Percentiles rank a stretch among this genome's conserved stretches.
Evolutionary conservation across 53 echinoderm and acorn worm species (phyloP).

Genomic region (Antedon mediterranea): DNA sequence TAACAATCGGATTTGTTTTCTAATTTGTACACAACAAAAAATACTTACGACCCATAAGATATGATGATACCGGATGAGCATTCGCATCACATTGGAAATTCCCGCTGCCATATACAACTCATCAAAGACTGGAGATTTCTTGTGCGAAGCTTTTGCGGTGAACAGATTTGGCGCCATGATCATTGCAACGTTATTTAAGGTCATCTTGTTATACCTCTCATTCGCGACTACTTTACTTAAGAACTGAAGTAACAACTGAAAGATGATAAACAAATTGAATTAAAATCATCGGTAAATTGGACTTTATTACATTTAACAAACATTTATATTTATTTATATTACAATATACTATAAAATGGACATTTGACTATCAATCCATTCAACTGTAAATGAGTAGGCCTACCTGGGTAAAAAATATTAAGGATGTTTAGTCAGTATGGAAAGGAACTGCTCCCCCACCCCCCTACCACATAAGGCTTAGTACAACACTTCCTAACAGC

Average conservation of each 20-base stretch:
- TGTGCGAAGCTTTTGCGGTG: constrained; percentile 43
- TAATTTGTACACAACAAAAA: background rate
- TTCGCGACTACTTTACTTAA: constrained; percentile 56
- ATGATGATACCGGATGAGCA: constrained; percentile 87
- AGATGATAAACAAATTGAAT: background rate
- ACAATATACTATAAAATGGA: too few relatives aligned
- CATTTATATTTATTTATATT: too few relatives aligned
- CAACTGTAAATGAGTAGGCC: too few relatives aligned
- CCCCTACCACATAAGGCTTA: too few relatives aligned
- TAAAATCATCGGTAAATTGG: too few relatives aligned
- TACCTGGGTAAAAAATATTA: too few relatives aligned
- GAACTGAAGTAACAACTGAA: constrained; percentile 68
- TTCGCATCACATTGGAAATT: constrained; percentile 86
- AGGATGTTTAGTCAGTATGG: too few relatives aligned
- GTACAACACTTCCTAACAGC: too few relatives aligned
- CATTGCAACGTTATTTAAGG: constrained; percentile 96
- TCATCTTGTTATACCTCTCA: constrained; percentile 82
- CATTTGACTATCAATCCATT: too few relatives aligned
- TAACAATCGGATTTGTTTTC: too few relatives aligned
- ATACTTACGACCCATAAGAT: constrained; percentile 24
- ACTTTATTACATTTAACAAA: too few relatives aligned
- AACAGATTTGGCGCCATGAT: constrained; percentile 99
- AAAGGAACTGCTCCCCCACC: too few relatives aligned
- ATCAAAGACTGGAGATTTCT: constrained; percentile 51
- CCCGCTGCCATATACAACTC: constrained; percentile 94